phyloP scores from a whole-genome alignment of 2,113 vertebrate genomes.

The Fulmarus glacialis region DNA sequence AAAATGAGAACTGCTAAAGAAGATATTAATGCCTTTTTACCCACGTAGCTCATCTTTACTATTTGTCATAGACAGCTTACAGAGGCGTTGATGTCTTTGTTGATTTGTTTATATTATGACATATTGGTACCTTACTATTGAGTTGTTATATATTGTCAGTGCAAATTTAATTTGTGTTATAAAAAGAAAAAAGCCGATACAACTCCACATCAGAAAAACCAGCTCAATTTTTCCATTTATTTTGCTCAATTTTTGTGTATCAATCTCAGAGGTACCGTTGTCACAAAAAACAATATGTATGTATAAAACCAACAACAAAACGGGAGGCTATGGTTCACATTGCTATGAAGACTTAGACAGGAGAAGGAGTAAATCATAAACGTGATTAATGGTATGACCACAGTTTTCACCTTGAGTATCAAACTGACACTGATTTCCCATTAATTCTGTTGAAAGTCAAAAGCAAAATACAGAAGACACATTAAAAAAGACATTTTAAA shows the following conservation, averaged over 20 bases:
- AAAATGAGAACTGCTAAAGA: background rate
- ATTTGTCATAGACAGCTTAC: background rate
- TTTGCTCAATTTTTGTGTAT: background rate
- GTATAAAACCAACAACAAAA: background rate
- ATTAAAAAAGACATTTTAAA: background rate
- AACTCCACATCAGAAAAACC: background rate
- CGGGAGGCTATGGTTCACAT: background rate
- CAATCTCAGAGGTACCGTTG: background rate
- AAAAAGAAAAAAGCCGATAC: background rate
- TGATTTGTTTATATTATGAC: background rate
- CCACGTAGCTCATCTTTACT: background rate
- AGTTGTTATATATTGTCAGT: background rate
- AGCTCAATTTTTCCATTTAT: background rate
- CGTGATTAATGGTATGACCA: background rate
- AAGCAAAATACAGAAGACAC: background rate
- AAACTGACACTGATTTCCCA: background rate
- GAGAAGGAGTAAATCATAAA: background rate
- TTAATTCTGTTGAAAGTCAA: background rate
- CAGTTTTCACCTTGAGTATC: background rate
- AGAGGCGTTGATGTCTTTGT: background rate
- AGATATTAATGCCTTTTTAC: background rate
- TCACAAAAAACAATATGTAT: background rate
- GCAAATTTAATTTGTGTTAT: background rate
- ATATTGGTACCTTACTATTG: background rate
- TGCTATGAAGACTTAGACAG: background rate